These are phyloP conservation scores for Apotomis betuletana DNA, from an alignment of 2,888 invertebrate species.

Conservation along the genomic window DNA sequence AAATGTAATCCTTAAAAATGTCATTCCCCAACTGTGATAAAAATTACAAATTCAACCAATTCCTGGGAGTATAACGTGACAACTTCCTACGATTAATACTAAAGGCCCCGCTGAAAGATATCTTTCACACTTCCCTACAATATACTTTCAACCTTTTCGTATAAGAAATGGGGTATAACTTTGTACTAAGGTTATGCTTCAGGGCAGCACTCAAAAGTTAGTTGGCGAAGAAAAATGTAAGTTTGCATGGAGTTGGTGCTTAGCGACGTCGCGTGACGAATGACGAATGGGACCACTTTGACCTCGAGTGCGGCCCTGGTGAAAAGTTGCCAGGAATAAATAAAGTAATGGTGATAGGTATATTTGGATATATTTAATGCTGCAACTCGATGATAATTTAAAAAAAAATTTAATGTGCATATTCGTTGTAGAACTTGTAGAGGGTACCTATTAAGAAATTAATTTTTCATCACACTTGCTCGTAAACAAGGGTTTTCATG, in stretches of 20 bases:
- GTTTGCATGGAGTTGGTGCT: constrained; percentile 63
- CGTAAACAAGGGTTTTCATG: too few relatives aligned
- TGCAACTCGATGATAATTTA: too few relatives aligned
- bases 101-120: constrained; percentile 11
- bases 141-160: neutral
- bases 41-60: constrained; percentile 25
- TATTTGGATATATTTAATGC: neutral
- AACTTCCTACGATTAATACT: constrained; percentile 38
- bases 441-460: too few relatives aligned
- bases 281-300: constrained; percentile 67
- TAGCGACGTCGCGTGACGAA: constrained; percentile 71
- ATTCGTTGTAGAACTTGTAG: too few relatives aligned
- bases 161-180: neutral
- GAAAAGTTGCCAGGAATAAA: constrained; percentile 55
- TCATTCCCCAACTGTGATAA: constrained; percentile 14
- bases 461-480: too few relatives aligned
- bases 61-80: constrained; percentile 30
- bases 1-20: neutral
- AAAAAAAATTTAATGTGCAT: too few relatives aligned
- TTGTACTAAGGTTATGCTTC: neutral
- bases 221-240: constrained; percentile 71
- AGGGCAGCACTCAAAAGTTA: constrained; percentile 41
- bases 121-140: neutral
- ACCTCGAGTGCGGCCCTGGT: constrained; percentile 47
- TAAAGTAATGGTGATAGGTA: constrained; percentile 43